Base-by-base conservation (phyloP, 2,113 vertebrate species). In the Notechis scutatus region DNA sequence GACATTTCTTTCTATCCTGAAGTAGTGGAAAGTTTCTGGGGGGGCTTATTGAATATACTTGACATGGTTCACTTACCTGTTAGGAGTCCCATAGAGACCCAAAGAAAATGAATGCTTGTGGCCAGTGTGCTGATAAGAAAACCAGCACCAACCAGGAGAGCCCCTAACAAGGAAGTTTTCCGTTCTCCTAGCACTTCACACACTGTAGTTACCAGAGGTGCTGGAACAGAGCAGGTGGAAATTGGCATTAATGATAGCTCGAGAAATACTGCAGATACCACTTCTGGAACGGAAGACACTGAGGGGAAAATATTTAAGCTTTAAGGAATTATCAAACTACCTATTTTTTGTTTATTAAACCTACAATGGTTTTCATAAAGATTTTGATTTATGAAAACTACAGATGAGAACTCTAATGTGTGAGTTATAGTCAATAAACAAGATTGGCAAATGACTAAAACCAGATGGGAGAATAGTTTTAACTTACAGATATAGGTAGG, bases 51-150 rank as follows among this genome's bases (percentile, higher is more conserved):
- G 4, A 0, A 1, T n/a, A 0, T 42, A 1, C 0, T 18, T 23
- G 8, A 12, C 5, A 91, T 39, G 45, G 18, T 50, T 15, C 14
- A 97, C 99, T 98, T 92, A 99, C 99, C 99, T 90, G 98, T 97
- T 47, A 99, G 96, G 9, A 98, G 39, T 94, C 99, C 99, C 98
- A 99, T 98, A 96, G 98, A 99, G 94, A 99, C 20, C 94, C 98
- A 99, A 92, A 99, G 98, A 97, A 98, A 99, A 92, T 98, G 94
- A 92, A 99, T 96, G 0, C 97, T 97, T 93, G 94, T 98, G 93
- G 99, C 99, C 89, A 97, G 97, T 11, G 98, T 98, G 96, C 99
- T 99, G 39, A 98, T 94, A 92, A 99, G 91, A 93, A 98, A 99
- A 91, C 99, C 99, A 90, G 96, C 96, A 0, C 97, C 97, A 54